Evolutionary conservation across 1,140 invertebrate genomes (phyloP).

Genomic region (Eupristina koningsbergeri): DNA sequence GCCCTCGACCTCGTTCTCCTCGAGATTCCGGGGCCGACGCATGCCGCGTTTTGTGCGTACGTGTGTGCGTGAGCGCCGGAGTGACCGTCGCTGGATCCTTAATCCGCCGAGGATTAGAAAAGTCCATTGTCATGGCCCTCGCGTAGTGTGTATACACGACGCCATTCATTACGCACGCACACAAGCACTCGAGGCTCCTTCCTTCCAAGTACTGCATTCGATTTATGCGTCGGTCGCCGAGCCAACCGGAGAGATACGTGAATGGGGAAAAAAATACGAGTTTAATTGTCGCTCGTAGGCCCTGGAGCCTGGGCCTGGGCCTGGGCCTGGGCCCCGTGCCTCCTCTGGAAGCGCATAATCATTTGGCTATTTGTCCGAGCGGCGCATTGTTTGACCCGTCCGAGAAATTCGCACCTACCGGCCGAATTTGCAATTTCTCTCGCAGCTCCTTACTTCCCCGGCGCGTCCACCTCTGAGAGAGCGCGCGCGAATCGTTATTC

Average conservation of each 20-base stretch:
- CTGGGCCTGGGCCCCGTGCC: not conserved
- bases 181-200: not conserved
- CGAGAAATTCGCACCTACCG: not conserved
- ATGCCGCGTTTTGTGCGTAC: too few species aligned
- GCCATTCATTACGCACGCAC: slow-evolving; percentile 20
- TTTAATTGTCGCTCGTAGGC: slow-evolving; percentile 1
- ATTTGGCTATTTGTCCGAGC: not conserved
- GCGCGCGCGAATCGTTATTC: not conserved
- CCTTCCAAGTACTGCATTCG: not conserved
- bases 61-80: not conserved
- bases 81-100: slow-evolving; percentile 59
- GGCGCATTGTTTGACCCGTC: not conserved
- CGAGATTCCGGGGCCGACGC: not conserved
- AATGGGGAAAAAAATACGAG: not conserved
- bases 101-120: slow-evolving; percentile 70
- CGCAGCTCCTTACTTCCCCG: not conserved
- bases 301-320: too few species aligned
- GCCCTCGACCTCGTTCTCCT: slow-evolving; percentile 2
- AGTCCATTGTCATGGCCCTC: slow-evolving; percentile 68
- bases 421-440: not conserved
- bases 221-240: not conserved
- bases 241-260: not conserved
- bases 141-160: slow-evolving; percentile 35
- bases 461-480: not conserved
- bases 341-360: not conserved